These are phyloP conservation scores for Tursiops truncatus DNA, from an alignment of 2,113 vertebrate genomes.

Conservation along the genomic window DNA sequence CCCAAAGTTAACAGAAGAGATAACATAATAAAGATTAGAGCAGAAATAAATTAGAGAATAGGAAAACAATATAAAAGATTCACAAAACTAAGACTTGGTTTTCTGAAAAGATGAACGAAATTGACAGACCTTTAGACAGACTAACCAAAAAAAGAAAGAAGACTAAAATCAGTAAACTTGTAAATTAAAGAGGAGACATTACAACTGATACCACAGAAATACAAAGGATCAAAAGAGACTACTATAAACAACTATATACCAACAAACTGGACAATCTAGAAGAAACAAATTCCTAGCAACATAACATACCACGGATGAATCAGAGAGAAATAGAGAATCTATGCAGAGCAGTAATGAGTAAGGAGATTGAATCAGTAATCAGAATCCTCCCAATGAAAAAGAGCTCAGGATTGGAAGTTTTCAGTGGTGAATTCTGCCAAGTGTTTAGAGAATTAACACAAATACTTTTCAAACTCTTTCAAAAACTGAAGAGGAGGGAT, in stretches of 20 bases:
- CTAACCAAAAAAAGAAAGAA: not conserved
- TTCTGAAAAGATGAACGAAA: not conserved
- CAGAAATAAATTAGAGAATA: not conserved
- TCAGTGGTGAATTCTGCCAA: not conserved
- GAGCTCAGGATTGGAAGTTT: not conserved
- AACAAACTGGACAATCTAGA: not conserved
- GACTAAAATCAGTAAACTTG: not conserved
- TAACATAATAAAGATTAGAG: not conserved
- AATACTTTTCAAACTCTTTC: not conserved
- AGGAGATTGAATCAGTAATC: not conserved
- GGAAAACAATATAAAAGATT: not conserved
- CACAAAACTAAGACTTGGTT: not conserved
- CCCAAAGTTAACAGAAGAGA: not conserved
- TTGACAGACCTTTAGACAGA: not conserved
- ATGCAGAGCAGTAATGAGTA: not conserved
- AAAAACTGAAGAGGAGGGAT: not conserved
- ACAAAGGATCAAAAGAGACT: not conserved
- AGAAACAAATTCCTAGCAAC: not conserved
- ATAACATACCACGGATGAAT: not conserved
- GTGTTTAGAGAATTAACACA: not conserved
- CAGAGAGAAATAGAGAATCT: not conserved
- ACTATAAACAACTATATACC: not conserved
- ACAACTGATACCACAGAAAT: not conserved
- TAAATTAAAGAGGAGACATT: not conserved
- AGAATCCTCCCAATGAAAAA: not conserved